phyloP scores from a whole-genome alignment of 1,140 invertebrate species.

The Onthophagus taurus region DNA sequence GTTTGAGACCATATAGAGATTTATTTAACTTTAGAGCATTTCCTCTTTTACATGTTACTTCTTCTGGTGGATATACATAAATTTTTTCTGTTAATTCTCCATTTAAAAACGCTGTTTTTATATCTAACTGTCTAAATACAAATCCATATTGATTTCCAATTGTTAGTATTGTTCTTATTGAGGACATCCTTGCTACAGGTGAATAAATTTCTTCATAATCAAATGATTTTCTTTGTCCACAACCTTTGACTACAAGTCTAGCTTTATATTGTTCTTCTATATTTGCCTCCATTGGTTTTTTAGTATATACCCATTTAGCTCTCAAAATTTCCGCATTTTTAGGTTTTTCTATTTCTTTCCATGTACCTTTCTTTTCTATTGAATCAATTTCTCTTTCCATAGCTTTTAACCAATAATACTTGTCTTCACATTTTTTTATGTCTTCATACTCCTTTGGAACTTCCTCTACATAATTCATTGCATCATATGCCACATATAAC shows the following conservation, averaged over 20 bases:
- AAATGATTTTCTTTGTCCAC: slow-evolving; percentile 30
- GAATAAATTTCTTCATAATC: slow-evolving; percentile 38
- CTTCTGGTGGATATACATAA: slow-evolving; percentile 34
- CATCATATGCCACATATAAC: slow-evolving; percentile 17
- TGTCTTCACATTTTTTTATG: slow-evolving; percentile 22
- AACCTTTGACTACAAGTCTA: slow-evolving; percentile 38
- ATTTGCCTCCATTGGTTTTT: background rate
- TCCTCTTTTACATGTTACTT: slow-evolving; percentile 8
- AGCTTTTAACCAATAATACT: slow-evolving; percentile 14
- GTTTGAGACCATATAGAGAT: slow-evolving; percentile 13
- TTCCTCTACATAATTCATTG: slow-evolving; percentile 13
- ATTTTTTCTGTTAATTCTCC: slow-evolving; percentile 35
- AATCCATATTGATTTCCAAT: slow-evolving; percentile 30
- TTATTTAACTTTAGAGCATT: slow-evolving; percentile 10
- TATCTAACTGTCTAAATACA: slow-evolving; percentile 34
- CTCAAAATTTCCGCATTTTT: slow-evolving; percentile 3
- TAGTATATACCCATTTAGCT: slow-evolving; percentile 9
- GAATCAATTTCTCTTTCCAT: slow-evolving; percentile 13
- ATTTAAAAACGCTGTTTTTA: slow-evolving; percentile 39
- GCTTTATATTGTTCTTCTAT: slow-evolving; percentile 29
- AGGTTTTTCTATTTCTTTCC: slow-evolving; percentile 5
- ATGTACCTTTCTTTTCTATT: slow-evolving; percentile 16
- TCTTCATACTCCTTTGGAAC: slow-evolving; percentile 24
- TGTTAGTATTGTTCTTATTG: slow-evolving; percentile 35
- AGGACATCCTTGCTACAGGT: slow-evolving; percentile 30